Conservation (phyloP, 1,140 invertebrate species). For the Dendroctonus ponderosae region DNA sequence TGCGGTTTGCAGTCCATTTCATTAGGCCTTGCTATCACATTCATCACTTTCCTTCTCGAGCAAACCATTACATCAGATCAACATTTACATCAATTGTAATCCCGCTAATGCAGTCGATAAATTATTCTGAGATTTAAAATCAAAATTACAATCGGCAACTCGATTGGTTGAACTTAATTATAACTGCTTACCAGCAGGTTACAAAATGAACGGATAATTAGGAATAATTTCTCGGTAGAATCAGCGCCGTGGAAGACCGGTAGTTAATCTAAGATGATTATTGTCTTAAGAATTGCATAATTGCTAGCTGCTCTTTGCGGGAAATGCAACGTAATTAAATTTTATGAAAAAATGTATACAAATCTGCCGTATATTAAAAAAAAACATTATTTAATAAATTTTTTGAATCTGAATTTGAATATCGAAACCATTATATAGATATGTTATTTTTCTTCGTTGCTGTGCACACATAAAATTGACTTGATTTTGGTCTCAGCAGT, state of each 20-base stretch:
- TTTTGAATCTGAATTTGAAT: too few relatives aligned
- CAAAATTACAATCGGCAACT: not conserved
- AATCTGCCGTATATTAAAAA: too few relatives aligned
- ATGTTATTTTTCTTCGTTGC: too few relatives aligned
- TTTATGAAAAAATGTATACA: too few relatives aligned
- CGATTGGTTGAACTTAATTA: constrained; percentile 9
- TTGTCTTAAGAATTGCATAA: not conserved
- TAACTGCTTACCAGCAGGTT: not conserved
- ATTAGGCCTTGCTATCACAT: constrained; percentile 1
- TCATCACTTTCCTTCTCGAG: not conserved
- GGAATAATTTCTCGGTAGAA: not conserved
- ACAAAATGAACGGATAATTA: constrained; percentile 9
- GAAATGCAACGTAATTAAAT: too few relatives aligned
- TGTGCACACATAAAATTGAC: too few relatives aligned
- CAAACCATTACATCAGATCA: not conserved
- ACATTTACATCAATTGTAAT: constrained; percentile 1
- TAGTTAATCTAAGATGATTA: constrained; percentile 9
- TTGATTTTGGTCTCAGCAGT: too few relatives aligned
- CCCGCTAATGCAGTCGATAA: constrained; percentile 7
- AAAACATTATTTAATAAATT: too few relatives aligned
- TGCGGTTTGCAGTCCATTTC: not conserved
- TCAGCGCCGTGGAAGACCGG: not conserved
- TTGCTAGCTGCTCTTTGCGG: not conserved
- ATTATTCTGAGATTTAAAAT: constrained; percentile 10
- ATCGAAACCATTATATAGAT: too few relatives aligned